Base-by-base conservation (phyloP, 2,113 vertebrate species). In the Glaucomys volans region DNA sequence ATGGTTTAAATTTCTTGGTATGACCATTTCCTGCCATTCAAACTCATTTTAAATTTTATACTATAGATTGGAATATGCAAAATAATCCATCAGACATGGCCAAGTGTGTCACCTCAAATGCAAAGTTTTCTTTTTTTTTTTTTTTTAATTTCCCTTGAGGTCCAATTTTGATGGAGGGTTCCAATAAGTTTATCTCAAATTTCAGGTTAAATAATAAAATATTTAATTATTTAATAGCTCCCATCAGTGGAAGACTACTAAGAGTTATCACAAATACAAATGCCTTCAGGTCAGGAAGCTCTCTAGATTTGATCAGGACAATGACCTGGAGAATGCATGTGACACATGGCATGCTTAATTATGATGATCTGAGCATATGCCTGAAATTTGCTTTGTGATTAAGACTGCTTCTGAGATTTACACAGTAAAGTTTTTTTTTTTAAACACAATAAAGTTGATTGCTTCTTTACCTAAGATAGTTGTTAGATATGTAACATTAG, bases 401-500 rank as follows among this genome's bases (percentile, higher is more conserved):
- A 87, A 75, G 69, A 44, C 35, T 93, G 12, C 69, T 79, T 91
- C 71, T 85, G 66, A 91, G 9, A 75, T 95, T 47, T 83, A 30
- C 17, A 11, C 24, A 69, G 66, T 75, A 76, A 91, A 80, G n/a
- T n/a, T n/a, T n/a, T n/a, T n/a, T n/a, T n/a, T n/a, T n/a, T n/a
- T n/a, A n/a, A n/a, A 30, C 17, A 11, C 24, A 69, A 57, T 75
- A 76, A 91, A 80, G 71, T 81, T 80, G 86, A 91, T 64, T 93
- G n/a, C 28, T 6, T 92, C n/a, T 82, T 30, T 71, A 80, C 22
- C 50, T 32, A 62, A 64, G 26, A 82, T 96, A 82, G 96, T 93
- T 82, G 26, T 83, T 79, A 67, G 35, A 8, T 52, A 74, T 42
- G 18, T 84, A 62, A n/a, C 5, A 32, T 35, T 80, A 8, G 40